Evolutionary conservation across 2,113 vertebrate species (phyloP).

Genomic region (Clarias batrachus): DNA sequence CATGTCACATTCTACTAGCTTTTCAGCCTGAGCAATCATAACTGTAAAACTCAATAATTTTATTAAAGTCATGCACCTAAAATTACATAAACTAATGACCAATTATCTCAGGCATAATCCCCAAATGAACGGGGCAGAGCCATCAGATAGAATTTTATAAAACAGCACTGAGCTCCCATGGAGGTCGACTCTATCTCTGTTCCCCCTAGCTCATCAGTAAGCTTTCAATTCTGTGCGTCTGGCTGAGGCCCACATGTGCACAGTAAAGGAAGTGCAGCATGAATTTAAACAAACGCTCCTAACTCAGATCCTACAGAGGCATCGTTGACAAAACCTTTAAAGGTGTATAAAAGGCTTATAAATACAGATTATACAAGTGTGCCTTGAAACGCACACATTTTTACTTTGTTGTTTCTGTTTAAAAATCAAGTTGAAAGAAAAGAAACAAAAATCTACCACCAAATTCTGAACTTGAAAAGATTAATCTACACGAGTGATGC

Average conservation of each 20-base stretch:
- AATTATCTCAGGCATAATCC: slow-evolving; percentile 57
- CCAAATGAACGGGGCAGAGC: slow-evolving; percentile 49
- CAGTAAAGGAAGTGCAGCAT: background rate
- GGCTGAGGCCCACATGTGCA: background rate
- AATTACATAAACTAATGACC: slow-evolving; percentile 38
- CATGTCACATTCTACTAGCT: background rate
- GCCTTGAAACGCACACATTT: no score
- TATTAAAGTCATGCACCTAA: background rate
- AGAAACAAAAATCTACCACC: background rate
- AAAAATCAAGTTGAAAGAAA: no score
- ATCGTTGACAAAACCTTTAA: background rate
- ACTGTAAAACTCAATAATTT: background rate
- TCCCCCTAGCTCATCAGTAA: background rate
- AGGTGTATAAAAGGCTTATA: background rate
- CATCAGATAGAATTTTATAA: slow-evolving; percentile 55
- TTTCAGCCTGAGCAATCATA: background rate
- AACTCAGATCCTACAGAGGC: background rate
- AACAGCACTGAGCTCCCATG: slow-evolving; percentile 42
- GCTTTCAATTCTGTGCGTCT: background rate
- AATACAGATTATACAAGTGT: no score
- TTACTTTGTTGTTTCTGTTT: no score
- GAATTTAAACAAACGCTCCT: background rate
- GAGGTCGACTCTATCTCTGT: background rate
- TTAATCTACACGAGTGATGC: background rate
- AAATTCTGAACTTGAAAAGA: background rate